Evolutionary conservation across 2,113 vertebrate species (phyloP).

Genomic region (Rhinolophus ferrumequinum): DNA sequence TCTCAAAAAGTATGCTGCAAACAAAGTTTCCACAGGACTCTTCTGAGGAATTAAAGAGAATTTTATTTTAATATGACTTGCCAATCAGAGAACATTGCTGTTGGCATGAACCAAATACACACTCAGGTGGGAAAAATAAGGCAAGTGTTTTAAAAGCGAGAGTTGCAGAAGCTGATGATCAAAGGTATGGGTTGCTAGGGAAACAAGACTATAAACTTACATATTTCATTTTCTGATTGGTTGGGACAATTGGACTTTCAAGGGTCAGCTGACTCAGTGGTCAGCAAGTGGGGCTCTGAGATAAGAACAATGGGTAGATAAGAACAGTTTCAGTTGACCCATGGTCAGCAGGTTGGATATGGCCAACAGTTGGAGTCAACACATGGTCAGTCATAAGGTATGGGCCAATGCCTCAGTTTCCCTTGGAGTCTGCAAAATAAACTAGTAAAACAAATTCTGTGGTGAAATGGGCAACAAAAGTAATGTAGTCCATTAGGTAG

Average conservation of each 20-base stretch:
- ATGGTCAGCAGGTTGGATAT: too few species aligned
- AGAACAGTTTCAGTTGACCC: background rate
- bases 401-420: background rate
- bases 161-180: background rate
- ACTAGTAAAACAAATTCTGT: background rate
- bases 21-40: background rate
- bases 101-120: background rate
- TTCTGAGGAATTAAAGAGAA: background rate
- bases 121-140: background rate
- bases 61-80: background rate
- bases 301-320: background rate
- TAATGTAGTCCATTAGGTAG: background rate
- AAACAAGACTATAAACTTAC: too few species aligned
- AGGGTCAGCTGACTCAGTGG: background rate
- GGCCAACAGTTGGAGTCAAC: background rate
- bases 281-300: background rate
- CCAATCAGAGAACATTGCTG: background rate
- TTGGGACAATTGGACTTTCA: background rate
- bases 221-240: background rate
- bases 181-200: background rate
- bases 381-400: background rate
- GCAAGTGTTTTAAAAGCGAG: background rate
- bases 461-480: background rate
- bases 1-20: background rate
- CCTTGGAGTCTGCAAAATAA: background rate